Conservation (phyloP, 2,888 invertebrate species). For the Cheilosia variabilis region DNA sequence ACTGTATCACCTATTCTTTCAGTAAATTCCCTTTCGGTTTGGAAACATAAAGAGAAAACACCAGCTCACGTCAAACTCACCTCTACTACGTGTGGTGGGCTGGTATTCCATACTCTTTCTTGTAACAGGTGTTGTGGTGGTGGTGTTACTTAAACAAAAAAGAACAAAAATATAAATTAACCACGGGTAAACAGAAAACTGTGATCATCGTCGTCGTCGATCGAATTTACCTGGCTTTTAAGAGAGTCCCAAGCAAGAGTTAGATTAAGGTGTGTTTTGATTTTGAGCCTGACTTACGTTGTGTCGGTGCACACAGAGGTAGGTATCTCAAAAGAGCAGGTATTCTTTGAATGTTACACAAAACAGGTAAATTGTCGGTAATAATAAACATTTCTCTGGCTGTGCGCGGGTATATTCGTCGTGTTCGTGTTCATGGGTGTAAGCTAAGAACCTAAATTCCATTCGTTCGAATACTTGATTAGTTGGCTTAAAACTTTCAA, state of each 20-base stretch:
- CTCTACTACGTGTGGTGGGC: not conserved
- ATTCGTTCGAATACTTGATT: slow-evolving; percentile 75
- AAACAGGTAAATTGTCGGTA: slow-evolving; percentile 60
- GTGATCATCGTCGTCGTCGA: not conserved
- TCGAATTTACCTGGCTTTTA: slow-evolving; percentile 24
- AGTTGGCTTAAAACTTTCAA: slow-evolving; percentile 77
- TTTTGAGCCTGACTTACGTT: not conserved
- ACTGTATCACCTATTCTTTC: not conserved
- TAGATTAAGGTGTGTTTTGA: slow-evolving; percentile 63
- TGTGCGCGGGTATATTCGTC: slow-evolving; percentile 26
- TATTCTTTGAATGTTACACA: slow-evolving; percentile 23
- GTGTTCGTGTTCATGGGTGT: slow-evolving; percentile 61
- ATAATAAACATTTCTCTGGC: slow-evolving; percentile 62
- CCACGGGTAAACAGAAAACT: slow-evolving; percentile 25
- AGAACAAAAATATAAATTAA: slow-evolving; percentile 14
- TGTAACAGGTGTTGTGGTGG: slow-evolving; percentile 40
- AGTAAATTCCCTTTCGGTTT: slow-evolving; percentile 28
- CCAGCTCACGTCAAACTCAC: slow-evolving; percentile 47
- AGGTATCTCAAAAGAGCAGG: slow-evolving; percentile 55
- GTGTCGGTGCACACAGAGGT: slow-evolving; percentile 1
- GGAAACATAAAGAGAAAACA: not conserved
- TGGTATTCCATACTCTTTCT: not conserved
- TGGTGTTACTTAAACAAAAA: not conserved
- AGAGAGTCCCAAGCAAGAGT: slow-evolving; percentile 50
- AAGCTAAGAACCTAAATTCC: slow-evolving; percentile 75